Evolutionary conservation across 2,888 invertebrate species (phyloP).

Genomic region (Ypsolopha sequella): DNA sequence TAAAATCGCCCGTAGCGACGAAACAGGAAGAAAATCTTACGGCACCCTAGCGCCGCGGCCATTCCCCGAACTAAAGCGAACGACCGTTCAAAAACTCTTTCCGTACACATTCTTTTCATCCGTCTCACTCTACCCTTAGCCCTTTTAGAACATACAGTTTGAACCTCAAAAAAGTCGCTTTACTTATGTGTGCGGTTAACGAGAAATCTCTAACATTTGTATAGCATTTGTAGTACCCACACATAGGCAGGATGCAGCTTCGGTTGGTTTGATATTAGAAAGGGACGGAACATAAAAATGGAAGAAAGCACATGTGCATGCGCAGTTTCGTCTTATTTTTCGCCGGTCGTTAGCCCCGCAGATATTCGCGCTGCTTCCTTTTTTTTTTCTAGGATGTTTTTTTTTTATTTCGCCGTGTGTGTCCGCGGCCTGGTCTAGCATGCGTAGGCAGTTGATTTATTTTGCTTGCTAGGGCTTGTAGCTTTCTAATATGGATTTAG

Average conservation of each 20-base stretch:
- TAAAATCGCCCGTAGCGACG: conserved; percentile 30
- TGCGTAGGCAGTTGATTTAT: conserved; percentile 46
- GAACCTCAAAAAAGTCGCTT: too few relatives aligned
- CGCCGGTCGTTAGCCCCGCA: conserved; percentile 59
- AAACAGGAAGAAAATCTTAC: conserved; percentile 61
- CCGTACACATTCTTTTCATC: conserved; percentile 55
- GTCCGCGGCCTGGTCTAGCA: conserved; percentile 52
- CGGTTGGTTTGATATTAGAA: conserved; percentile 48
- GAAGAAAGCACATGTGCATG: conserved; percentile 65
- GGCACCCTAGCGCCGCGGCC: conserved; percentile 40
- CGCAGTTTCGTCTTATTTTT: conserved; percentile 64
- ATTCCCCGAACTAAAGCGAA: conserved; percentile 50
- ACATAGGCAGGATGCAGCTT: conserved; percentile 5
- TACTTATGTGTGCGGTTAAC: too few relatives aligned
- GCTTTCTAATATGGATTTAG: conserved; percentile 18
- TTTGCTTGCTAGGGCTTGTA: conserved; percentile 21
- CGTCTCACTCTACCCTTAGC: conserved; percentile 29
- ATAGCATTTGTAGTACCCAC: too few relatives aligned
- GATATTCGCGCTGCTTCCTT: conserved; percentile 41
- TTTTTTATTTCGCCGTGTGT: conserved; percentile 41
- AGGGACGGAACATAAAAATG: conserved; percentile 57
- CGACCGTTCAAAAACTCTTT: conserved; percentile 48
- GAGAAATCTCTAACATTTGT: too few relatives aligned
- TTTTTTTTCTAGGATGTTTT: conserved; percentile 29
- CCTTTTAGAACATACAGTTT: too few relatives aligned